Base-by-base conservation (phyloP, 2,113 vertebrate genomes). In the Tautogolabrus adspersus region DNA sequence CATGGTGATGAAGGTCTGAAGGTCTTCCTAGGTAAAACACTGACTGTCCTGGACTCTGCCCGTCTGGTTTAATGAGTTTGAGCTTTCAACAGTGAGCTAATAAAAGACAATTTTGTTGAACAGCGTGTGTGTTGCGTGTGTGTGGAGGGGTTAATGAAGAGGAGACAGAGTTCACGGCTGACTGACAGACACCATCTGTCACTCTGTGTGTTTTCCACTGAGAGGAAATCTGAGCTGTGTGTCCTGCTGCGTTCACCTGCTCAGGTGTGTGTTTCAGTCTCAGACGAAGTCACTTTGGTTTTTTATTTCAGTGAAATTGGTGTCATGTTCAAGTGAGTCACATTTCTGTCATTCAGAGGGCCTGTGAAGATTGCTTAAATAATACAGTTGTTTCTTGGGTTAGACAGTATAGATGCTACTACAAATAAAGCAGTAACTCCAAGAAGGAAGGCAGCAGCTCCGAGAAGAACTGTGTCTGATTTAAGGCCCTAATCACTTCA, bases 181-280 rank as follows among this genome's bases (percentile, higher is more conserved):
- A 26, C 30, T n/a, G 34, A 26, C 40, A 64, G 22, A 47, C 62
- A 9, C 44, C 46, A 34, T 65, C 62, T 65, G 62, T 38, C 49
- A 52, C 49, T 52, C 6, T 19, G 18, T 21, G 7, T 19, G 55
- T 60, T 63, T 47, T 63, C 61, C 61, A 26, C 40, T 23, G 12
- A 13, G 58, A 5, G 60, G 38, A 15, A 46, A 18, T 16, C 11
- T 44, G 38, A 63, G 42, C 42, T 19, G 22, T 5, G 62, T 49
- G 61, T 51, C 44, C 22, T 18, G 61, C 61, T 26, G 64, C 37
- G 47, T 21, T 52, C 47, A 38, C 49, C 49, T 54, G 47, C 51
- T 67, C 51, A 67, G 51, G 65, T 67, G 51, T 66, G 46, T 4
- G 46, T 34, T 51, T 42, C 49, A 5, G 34, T 16, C 30, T 54